Percentiles rank a stretch among this genome's conserved stretches.
phyloP scores from a whole-genome alignment of 2,113 vertebrate species.

The Brachyhypopomus occidentalis region DNA sequence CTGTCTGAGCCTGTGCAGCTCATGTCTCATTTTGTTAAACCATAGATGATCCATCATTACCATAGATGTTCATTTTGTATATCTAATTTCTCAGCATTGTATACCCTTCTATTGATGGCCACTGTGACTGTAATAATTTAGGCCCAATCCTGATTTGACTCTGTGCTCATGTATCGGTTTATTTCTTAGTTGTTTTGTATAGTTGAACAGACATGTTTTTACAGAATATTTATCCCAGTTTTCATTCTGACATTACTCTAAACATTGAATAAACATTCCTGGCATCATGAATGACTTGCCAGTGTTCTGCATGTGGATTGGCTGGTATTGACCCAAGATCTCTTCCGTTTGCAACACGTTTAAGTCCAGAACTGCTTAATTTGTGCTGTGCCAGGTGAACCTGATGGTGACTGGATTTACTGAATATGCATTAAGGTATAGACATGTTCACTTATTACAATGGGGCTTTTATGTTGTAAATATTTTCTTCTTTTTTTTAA shows the following conservation, averaged over 20 bases:
- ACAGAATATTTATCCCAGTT: no score
- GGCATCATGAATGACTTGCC: no score
- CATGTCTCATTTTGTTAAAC: background rate
- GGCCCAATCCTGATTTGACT: background rate
- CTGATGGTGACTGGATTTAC: background rate
- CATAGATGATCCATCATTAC: background rate
- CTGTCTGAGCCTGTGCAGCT: background rate
- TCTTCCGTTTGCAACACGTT: background rate
- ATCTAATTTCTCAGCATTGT: background rate
- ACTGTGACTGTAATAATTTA: background rate
- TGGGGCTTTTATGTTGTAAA: no score
- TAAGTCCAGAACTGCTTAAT: background rate
- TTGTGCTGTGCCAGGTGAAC: background rate
- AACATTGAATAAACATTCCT: no score
- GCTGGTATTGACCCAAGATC: no score
- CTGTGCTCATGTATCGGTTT: background rate
- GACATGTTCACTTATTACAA: background rate
- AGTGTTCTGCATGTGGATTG: no score
- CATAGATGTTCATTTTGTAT: background rate
- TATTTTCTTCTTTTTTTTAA: background rate
- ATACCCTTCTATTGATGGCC: background rate
- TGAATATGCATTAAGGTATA: background rate
- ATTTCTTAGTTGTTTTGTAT: no score
- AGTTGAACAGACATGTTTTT: no score
- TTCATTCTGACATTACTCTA: no score